Base-by-base conservation (phyloP, 2,797 vertebrate species). In the Cyprinodon diabolis region DNA sequence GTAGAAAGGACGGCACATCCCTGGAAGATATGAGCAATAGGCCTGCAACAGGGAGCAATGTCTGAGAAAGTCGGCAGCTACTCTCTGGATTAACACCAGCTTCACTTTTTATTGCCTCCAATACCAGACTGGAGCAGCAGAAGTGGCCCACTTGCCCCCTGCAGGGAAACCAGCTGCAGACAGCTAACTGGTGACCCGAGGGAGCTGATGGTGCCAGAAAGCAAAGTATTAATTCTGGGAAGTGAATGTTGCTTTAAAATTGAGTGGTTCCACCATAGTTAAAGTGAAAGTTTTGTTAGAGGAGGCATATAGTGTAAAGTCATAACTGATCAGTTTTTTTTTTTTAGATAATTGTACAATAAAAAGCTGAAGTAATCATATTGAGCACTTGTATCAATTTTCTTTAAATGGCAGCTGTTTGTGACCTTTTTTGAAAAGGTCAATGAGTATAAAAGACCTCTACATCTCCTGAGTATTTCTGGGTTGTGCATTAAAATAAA, bases 11-110 rank as follows among this genome's bases (percentile, higher is more conserved):
- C 78, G 82, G 79, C 77, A 73, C 79, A 81, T 91, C 91, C 91
- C 91, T 73, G 66, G 81, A 90, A 90, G 90, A 89, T 88, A 84
- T 91, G 89, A 88, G 94, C 93, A 95, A 94, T 92, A 93, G 91
- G 87, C 87, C 81, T 84, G 94, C 92, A 95, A 95, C 92, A 93
- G 84, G 77, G 63, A 71, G 91, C 90, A 94, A 95, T 80, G 86
- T 81, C 84, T 86, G 81, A 87, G 84, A 90, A 92, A 91, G 81
- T 88, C 84, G 21, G 86, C 84, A 85, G 82, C 90, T 90, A 77
- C 78, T 89, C 83, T 83, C 79, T 76, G 84, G 90, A 88, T 91
- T 86, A 90, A 87, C 84, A 78, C 78, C 85, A 86, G 81, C 83
- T 77, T 84, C 71, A 15, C 75, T 85, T 81, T 63, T 85, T 84